These are phyloP conservation scores for Agrochola circellaris DNA, from an alignment of 2,888 invertebrate species.

Conservation along the genomic window DNA sequence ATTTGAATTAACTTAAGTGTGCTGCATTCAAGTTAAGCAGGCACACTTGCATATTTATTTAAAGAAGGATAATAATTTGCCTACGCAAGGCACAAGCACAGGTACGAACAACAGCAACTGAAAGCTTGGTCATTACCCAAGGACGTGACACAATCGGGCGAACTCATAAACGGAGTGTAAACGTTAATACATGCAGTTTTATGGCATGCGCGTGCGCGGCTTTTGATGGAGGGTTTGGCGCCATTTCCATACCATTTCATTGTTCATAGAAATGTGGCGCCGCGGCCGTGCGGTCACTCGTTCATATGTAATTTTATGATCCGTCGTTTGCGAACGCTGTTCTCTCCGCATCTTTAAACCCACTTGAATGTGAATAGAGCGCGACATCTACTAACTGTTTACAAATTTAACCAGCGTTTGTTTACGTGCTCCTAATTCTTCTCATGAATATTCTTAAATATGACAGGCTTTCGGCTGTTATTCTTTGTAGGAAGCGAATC, in stretches of 20 bases:
- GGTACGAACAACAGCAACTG: conserved; percentile 47
- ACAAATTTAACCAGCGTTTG: conserved; percentile 80
- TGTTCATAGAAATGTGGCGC: conserved; percentile 89
- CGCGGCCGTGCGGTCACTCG: conserved; percentile 82
- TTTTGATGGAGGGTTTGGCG: conserved; percentile 86
- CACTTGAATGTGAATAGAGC: conserved; percentile 79
- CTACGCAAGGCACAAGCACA: conserved; percentile 13
- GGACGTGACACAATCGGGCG: conserved; percentile 76
- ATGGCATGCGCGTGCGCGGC: conserved; percentile 80
- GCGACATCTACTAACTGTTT: conserved; percentile 75
- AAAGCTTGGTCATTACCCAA: conserved; percentile 72
- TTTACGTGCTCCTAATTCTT: conserved; percentile 78
- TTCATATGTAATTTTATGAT: conserved; percentile 87
- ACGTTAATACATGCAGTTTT: conserved; percentile 77
- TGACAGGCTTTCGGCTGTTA: conserved; percentile 67
- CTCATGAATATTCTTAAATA: conserved; percentile 65
- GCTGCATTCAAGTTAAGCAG: conserved; percentile 33
- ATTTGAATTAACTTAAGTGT: conserved; percentile 26
- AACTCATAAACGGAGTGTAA: conserved; percentile 74
- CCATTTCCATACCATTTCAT: conserved; percentile 87
- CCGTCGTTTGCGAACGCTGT: conserved; percentile 79
- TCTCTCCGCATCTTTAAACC: conserved; percentile 80
- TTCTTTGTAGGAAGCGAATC: conserved; percentile 75
- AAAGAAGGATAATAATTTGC: conserved; percentile 32
- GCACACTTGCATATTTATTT: conserved; percentile 41